Evolutionary conservation across 2,888 invertebrate genomes (phyloP), one percentile per base, ranked within the genome.

Genomic region (Lypha dubia): DNA sequence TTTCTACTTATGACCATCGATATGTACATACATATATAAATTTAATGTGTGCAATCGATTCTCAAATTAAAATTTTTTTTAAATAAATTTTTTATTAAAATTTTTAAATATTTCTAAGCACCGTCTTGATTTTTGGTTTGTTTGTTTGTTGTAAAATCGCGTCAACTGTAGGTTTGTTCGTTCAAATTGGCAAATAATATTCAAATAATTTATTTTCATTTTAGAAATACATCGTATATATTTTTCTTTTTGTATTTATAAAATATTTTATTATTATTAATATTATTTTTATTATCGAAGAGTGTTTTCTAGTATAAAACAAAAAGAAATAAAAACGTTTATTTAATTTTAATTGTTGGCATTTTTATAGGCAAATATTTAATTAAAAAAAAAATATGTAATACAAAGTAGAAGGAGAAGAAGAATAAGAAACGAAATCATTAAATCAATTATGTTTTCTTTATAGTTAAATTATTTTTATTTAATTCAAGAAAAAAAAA

Each of bases 261-360:
- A 44, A 46, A 76, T 22, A 68, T 58, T 58, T 77, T 51, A 77
- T 60, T 67, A 77, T 44, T 46, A 70, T 20, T 38, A 51, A 74
- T 56, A 56, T 71, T 70, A 76, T 67, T 70, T 68, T 74, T 58
- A 56, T 77, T 68, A 44, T 68, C 44, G n/a, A 74, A 74, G 84
- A 84, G 84, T 84, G 84, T 84, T 84, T 84, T 84, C 84, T 73
- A 82, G 81, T 74, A 77, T 77, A 41, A 75, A 73, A 75, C 58
- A 24, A n/a, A n/a, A n/a, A n/a, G n/a, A n/a, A n/a, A n/a, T n/a
- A n/a, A 46, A 60, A 41, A 62, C 65, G 32, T 65, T 58, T 80
- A 73, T 77, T 73, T 71, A 84, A 70, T 81, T 80, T 76, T 81
- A 81, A 84, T 84, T 84, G 84, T 84, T 84, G 84, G 81, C 81